phyloP scores from a whole-genome alignment of 2,888 invertebrate species.

The Philereme vetulata region DNA sequence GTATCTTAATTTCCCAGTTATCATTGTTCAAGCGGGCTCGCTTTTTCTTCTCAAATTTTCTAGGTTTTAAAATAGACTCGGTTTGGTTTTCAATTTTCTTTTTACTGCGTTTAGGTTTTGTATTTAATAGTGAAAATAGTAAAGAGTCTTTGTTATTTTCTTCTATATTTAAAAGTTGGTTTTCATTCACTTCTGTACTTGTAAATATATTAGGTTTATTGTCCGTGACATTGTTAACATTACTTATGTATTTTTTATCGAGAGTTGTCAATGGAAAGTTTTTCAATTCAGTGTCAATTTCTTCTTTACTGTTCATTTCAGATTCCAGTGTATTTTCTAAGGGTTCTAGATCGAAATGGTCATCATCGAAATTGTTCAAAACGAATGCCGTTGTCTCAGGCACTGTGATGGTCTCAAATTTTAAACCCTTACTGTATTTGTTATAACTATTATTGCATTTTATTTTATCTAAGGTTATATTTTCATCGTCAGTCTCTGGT shows the following conservation, averaged over 20 bases:
- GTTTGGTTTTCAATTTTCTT: slow-evolving; percentile 2
- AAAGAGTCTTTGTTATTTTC: slow-evolving; percentile 11
- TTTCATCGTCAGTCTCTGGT: slow-evolving; percentile 33
- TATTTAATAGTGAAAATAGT: slow-evolving; percentile 17
- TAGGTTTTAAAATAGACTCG: slow-evolving; percentile 11
- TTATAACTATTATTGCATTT: no score
- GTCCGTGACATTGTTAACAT: not conserved
- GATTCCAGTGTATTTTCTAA: slow-evolving; percentile 9
- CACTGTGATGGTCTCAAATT: not conserved
- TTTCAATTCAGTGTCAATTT: slow-evolving; percentile 3
- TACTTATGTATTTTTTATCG: not conserved
- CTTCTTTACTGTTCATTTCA: slow-evolving; percentile 2
- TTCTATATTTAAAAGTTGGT: slow-evolving; percentile 11
- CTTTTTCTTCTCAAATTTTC: slow-evolving; percentile 33
- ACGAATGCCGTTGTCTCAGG: not conserved
- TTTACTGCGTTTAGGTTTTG: slow-evolving; percentile 19
- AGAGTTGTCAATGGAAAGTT: slow-evolving; percentile 3
- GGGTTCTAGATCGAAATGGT: slow-evolving; percentile 15
- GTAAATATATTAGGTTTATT: slow-evolving; percentile 1
- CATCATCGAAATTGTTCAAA: slow-evolving; percentile 14
- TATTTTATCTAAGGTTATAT: slow-evolving; percentile 18
- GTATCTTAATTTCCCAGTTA: slow-evolving; percentile 60
- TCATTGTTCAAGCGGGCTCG: slow-evolving; percentile 28
- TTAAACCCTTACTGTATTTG: not conserved
- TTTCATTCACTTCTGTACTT: not conserved